These are phyloP conservation scores for Silurus glanis DNA, from an alignment of 2,113 vertebrate species.

Conservation along the genomic window DNA sequence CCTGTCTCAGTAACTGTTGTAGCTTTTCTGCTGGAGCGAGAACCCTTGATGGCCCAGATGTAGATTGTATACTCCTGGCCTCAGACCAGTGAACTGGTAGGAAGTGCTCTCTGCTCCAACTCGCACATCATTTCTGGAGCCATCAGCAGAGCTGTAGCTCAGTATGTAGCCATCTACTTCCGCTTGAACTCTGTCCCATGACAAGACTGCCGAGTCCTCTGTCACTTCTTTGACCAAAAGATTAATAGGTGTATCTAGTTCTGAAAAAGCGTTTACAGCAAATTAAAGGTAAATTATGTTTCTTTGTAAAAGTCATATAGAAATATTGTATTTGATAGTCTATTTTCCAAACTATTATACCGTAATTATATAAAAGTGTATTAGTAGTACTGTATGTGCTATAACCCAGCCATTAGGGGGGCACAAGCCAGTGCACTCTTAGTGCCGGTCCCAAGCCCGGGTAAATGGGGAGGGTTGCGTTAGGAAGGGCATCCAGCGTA, in stretches of 20 bases:
- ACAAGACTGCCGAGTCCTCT: constrained; percentile 61
- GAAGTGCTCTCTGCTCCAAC: constrained; percentile 66
- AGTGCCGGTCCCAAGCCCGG: no score
- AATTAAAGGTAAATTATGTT: not conserved
- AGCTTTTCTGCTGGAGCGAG: constrained; percentile 69
- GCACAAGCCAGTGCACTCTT: no score
- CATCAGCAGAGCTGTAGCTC: constrained; percentile 64
- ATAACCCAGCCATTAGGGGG: no score
- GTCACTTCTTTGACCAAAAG: constrained; percentile 61
- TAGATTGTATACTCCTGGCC: constrained; percentile 72
- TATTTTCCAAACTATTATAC: constrained; percentile 33
- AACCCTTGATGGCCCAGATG: constrained; percentile 75
- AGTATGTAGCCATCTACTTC: constrained; percentile 68
- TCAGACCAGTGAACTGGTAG: constrained; percentile 67
- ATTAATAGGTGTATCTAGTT: constrained; percentile 60
- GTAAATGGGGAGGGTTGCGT: no score
- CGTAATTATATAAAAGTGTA: no score
- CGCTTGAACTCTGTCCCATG: constrained; percentile 65
- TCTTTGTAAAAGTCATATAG: not conserved
- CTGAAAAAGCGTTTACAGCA: constrained; percentile 47
- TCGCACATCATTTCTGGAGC: constrained; percentile 62
- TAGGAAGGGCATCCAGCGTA: no score
- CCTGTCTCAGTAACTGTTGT: constrained; percentile 70
- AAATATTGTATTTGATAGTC: no score
- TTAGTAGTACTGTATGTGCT: no score